A percentile compares a stretch with the other conserved stretches of the same genome.
These are phyloP conservation scores for Pholis gunnellus DNA, from an alignment of 2,113 vertebrate species.

Conservation along the genomic window DNA sequence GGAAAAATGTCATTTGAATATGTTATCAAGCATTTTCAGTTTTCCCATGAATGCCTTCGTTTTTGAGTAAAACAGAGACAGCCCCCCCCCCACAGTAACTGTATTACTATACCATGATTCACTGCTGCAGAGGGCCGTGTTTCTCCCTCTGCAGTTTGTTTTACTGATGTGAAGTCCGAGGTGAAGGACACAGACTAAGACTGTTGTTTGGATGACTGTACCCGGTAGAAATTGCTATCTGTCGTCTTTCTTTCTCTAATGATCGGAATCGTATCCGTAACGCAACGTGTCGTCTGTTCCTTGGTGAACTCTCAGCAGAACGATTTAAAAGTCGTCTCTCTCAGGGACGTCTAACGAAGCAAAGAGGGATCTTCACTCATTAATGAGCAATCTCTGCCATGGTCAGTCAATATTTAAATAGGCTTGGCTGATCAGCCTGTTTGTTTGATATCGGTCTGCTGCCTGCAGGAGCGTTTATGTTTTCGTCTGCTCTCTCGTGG, in stretches of 20 bases:
- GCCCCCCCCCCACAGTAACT: background rate
- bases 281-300: slow-evolving; percentile 21
- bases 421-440: slow-evolving; percentile 30
- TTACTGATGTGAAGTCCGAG: slow-evolving; percentile 63
- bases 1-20: slow-evolving; percentile 25
- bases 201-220: slow-evolving; percentile 22
- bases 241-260: background rate
- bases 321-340: slow-evolving; percentile 20
- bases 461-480: slow-evolving; percentile 30
- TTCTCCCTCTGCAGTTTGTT: slow-evolving; percentile 53
- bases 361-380: slow-evolving; percentile 55
- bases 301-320: slow-evolving; percentile 34
- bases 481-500: slow-evolving; percentile 35
- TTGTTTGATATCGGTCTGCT: slow-evolving; percentile 57
- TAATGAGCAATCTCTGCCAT: slow-evolving; percentile 59
- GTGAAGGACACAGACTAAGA: slow-evolving; percentile 45
- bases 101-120: slow-evolving; percentile 36
- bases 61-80: slow-evolving; percentile 8
- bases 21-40: slow-evolving; percentile 1
- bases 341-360: slow-evolving; percentile 24
- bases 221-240: background rate
- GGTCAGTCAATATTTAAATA: slow-evolving; percentile 67
- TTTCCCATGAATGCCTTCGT: slow-evolving; percentile 21
- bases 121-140: slow-evolving; percentile 29
- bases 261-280: slow-evolving; percentile 18